Conservation (phyloP, 1,140 invertebrate species). For the Aphelinus certus region DNA sequence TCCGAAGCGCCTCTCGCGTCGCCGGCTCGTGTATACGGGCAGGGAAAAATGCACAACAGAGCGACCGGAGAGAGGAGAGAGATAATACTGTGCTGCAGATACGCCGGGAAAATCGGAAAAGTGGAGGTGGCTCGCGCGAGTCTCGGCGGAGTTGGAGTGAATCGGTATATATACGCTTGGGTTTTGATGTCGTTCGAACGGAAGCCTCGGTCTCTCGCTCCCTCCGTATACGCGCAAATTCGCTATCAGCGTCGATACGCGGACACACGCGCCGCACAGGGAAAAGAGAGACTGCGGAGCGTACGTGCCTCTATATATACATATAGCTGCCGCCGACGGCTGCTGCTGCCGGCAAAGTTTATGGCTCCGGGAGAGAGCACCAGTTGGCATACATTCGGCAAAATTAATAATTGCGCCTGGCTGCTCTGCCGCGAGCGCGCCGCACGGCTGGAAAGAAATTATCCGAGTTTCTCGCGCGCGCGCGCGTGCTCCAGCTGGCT, state of each 20-base stretch:
- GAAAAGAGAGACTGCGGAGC: neutral
- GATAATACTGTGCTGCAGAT: neutral
- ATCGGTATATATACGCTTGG: neutral
- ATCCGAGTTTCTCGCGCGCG: neutral
- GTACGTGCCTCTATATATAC: neutral
- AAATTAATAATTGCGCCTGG: conserved; percentile 17
- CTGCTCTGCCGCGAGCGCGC: too few relatives aligned
- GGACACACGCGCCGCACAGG: too few relatives aligned
- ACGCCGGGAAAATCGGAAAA: conserved; percentile 16
- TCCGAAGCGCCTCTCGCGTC: too few relatives aligned
- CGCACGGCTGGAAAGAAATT: neutral
- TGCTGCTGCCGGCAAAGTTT: neutral
- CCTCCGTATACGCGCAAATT: conserved; percentile 3
- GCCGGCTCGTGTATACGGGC: neutral
- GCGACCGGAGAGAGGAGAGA: neutral
- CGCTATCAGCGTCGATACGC: conserved; percentile 22
- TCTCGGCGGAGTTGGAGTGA: conserved; percentile 25
- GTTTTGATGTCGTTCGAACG: conserved; percentile 18
- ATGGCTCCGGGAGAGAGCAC: neutral
- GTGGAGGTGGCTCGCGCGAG: neutral
- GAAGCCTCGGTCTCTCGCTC: conserved; percentile 2
- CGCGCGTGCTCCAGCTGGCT: too few relatives aligned
- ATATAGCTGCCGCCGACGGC: neutral
- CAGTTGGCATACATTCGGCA: conserved; percentile 9
- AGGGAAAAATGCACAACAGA: neutral